Conservation (phyloP, 2,888 invertebrate species). For the Microplitis deprimator region DNA sequence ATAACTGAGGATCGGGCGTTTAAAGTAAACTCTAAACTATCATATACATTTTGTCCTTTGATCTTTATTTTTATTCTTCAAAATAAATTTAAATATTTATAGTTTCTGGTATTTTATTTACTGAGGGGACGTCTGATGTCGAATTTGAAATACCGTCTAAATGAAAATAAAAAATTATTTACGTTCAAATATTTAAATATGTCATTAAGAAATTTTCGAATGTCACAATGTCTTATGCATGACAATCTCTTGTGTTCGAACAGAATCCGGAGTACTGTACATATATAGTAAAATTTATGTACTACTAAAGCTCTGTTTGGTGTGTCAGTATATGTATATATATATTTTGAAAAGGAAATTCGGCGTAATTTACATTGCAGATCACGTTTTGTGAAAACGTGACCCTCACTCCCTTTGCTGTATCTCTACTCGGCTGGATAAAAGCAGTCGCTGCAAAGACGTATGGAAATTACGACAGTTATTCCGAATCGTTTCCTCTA, state of each 20-base stretch:
- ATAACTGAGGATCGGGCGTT: slow-evolving; percentile 29
- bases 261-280: slow-evolving; percentile 1
- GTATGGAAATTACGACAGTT: slow-evolving; percentile 67
- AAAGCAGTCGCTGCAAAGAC: slow-evolving; percentile 59
- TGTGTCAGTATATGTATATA: slow-evolving; percentile 43
- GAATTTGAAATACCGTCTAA: not conserved
- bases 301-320: slow-evolving; percentile 47
- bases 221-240: slow-evolving; percentile 28
- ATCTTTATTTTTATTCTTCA: not conserved
- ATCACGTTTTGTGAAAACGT: slow-evolving; percentile 62
- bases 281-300: slow-evolving; percentile 35
- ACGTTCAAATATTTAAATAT: not conserved
- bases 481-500: slow-evolving; percentile 68
- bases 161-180: not conserved
- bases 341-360: slow-evolving; percentile 52
- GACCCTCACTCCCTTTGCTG: slow-evolving; percentile 50
- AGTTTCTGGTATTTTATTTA: not conserved
- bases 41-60: slow-evolving; percentile 1
- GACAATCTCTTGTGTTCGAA: slow-evolving; percentile 23
- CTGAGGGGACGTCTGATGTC: no score
- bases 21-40: not conserved
- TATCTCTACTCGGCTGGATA: slow-evolving; percentile 55
- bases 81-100: not conserved
- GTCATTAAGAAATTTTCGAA: not conserved
- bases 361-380: slow-evolving; percentile 68